A percentile compares a stretch with the other conserved stretches of the same genome.
Conservation (phyloP, 2,113 vertebrate genomes). For the Trogon melanurus region DNA sequence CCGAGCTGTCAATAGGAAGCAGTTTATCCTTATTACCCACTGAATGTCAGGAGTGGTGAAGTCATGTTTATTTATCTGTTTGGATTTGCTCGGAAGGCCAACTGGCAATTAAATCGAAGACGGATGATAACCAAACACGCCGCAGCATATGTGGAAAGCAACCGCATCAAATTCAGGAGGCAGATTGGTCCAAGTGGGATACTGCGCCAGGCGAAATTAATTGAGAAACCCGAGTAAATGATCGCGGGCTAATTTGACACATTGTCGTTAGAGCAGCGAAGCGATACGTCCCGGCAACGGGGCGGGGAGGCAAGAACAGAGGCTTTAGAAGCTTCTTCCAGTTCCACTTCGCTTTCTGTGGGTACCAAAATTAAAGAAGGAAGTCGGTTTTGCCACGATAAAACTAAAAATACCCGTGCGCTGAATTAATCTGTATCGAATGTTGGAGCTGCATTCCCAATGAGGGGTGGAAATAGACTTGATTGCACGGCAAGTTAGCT, state of each 20-base stretch:
- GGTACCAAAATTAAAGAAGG: not conserved
- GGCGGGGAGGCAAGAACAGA: not conserved
- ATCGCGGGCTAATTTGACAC: not conserved
- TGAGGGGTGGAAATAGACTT: slow-evolving; percentile 38
- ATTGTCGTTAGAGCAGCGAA: not conserved
- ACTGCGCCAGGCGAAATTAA: not conserved
- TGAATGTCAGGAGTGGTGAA: not conserved
- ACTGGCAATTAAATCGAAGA: not conserved
- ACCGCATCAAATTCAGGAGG: not conserved
- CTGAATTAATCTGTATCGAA: slow-evolving; percentile 24
- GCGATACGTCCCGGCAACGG: not conserved
- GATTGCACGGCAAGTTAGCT: slow-evolving; percentile 44
- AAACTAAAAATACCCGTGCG: slow-evolving; percentile 36
- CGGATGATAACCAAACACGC: not conserved
- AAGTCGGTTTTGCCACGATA: not conserved
- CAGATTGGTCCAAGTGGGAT: not conserved
- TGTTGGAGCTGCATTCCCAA: slow-evolving; percentile 12
- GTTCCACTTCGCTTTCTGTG: not conserved
- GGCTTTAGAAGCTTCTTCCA: not conserved
- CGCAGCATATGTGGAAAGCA: not conserved
- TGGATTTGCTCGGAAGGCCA: not conserved
- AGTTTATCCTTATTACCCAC: slow-evolving; percentile 12
- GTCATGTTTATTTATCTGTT: not conserved
- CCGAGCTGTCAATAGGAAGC: not conserved
- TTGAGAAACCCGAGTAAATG: not conserved